Evolutionary conservation across 1,140 invertebrate species (phyloP), one percentile per base, ranked within the genome.

Genomic region (Neodiprion virginianus): DNA sequence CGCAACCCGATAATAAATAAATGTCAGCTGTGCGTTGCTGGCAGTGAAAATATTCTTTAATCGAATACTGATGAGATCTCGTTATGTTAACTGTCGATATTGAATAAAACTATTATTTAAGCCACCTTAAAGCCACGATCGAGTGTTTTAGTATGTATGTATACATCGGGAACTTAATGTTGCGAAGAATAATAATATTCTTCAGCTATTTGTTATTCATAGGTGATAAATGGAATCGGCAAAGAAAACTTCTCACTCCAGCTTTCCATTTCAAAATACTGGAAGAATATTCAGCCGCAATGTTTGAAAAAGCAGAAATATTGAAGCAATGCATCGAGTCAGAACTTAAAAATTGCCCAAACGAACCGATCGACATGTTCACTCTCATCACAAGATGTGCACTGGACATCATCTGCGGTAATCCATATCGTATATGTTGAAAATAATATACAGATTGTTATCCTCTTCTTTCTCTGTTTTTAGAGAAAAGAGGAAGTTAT

Each of bases 241-340:
- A 95, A 17, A 89, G 96, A 21, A 96, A 95, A 86, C 90, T 97
- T 69, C 87, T 98, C 9, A 95, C 95, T 1, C 96, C 96, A 8
- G 93, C 95, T 0, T 98, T 98, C 83, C 96, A 97, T 85, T 96
- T 96, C 81, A 93, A 93, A 80, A 95, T 97, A 71, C 86, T 97
- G 3, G 93, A 96, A 71, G 91, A 93, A 79, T 97, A 96, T 90
- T 83, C 90, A 78, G 80, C 88, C 82, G 90, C 95, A 1, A 95
- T 97, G 80, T 92, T 94, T 79, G 91, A 93, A 75, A 95, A 96
- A 79, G 89, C 92, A 9, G 85, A 90, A 8, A 89, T 93, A 49
- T 86, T 97, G n/a, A 81, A 89, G 21, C 81, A 90, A n/a, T 87
- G 86, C 79, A 81, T 90, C 12, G 74, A 76, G 28, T 79, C 82